Evolutionary conservation across 2,113 vertebrate species (phyloP), one percentile per base, ranked within the genome.

Genomic region (Rhinichthys klamathensis): DNA sequence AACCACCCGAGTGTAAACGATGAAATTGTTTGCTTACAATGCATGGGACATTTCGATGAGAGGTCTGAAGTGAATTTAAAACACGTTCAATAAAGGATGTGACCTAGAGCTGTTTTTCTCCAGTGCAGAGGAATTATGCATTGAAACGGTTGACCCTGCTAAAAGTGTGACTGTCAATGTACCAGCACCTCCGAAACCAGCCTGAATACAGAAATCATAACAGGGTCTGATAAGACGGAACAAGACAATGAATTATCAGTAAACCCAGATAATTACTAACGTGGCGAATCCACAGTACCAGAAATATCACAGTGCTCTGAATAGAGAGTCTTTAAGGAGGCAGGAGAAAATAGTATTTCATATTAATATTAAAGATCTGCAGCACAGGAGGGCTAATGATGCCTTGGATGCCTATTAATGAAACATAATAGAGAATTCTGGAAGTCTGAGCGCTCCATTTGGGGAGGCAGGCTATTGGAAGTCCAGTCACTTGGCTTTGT

Each of bases 351-450:
- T 87, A 90, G 90, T 88, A 90, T 91, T 91, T 93, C 89, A 91
- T 92, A 92, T 93, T 93, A 93, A 54, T 23, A 94, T 93, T 93
- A 93, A 93, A 93, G 91, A 92, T 92, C 93, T 90, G 92, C 91
- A 88, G 90, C 75, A 86, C 91, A 89, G 90, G 91, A 88, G 91
- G 92, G 91, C 93, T 93, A 93, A 94, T 93, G 91, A 93, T 93
- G 90, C 92, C 92, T 92, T 92, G 92, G 92, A 93, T 93, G 91
- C 91, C 86, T 82, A 87, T 90, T 91, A 92, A 92, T 93, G 92
- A 93, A 90, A 91, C 91, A 93, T 91, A 85, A 51, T 63, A 27
- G 84, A 82, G 49, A 63, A 44, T 54, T 81, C 67, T 15, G 7
- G 21, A 74, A 35, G 60, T 27, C 16, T 46, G 15, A 82, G 61